phyloP scores from a whole-genome alignment of 2,797 vertebrate species.

The Anas bahamensis region DNA sequence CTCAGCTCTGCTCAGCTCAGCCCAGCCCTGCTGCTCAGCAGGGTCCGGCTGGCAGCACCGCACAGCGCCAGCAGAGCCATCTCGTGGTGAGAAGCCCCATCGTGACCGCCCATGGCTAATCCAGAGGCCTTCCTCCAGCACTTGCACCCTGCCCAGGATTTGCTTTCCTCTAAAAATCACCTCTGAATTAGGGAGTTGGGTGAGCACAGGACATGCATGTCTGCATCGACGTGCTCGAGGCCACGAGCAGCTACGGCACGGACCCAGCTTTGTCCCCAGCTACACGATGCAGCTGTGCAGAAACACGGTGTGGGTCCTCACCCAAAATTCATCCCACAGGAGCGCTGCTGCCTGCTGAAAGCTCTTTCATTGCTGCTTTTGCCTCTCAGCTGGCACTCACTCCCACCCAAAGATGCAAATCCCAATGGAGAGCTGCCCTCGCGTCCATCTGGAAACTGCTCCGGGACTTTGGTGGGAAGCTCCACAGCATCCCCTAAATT shows the following conservation, averaged over 20 bases:
- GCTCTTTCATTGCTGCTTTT: rapidly evolving
- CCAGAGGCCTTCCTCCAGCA: rapidly evolving
- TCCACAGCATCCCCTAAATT: neutral
- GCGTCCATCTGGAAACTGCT: too few species aligned
- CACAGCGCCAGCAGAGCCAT: conserved; percentile 43
- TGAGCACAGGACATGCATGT: rapidly evolving
- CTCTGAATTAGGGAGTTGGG: neutral
- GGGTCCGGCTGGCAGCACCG: neutral
- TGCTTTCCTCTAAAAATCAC: neutral
- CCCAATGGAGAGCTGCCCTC: rapidly evolving
- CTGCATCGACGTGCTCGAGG: neutral
- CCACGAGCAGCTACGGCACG: rapidly evolving
- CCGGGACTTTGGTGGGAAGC: neutral
- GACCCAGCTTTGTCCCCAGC: neutral
- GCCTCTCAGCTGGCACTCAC: rapidly evolving
- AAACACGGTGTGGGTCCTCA: rapidly evolving
- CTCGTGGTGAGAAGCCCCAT: conserved; percentile 41
- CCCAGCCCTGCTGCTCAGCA: neutral
- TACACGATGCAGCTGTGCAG: rapidly evolving
- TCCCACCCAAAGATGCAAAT: neutral
- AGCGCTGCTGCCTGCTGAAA: neutral
- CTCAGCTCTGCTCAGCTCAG: too few species aligned
- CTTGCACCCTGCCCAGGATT: rapidly evolving
- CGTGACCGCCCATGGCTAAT: rapidly evolving
- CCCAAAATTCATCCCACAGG: rapidly evolving